Evolutionary conservation across 2,797 vertebrate genomes (phyloP).

Genomic region (Danionella dracula): DNA sequence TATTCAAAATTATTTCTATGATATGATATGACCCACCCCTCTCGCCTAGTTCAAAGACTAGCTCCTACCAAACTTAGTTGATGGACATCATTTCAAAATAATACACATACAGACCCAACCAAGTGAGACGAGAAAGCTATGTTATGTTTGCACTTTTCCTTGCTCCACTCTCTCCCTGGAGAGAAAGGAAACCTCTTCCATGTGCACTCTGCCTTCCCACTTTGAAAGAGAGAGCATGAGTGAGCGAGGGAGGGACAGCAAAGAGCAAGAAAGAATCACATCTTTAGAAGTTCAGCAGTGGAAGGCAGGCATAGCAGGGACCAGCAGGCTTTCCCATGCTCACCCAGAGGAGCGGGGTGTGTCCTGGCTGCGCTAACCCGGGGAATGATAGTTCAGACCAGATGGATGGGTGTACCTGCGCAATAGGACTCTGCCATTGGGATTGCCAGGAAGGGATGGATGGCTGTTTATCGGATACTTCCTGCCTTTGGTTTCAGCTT

Average conservation of each 20-base stretch:
- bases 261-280: background rate
- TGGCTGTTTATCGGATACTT: slow-evolving; percentile 67
- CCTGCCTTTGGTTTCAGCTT: slow-evolving; percentile 73
- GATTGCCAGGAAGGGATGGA: slow-evolving; percentile 65
- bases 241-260: slow-evolving; percentile 23
- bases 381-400: slow-evolving; percentile 54
- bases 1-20: too few relatives aligned
- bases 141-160: background rate
- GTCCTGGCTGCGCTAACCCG: slow-evolving; percentile 53
- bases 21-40: too few relatives aligned
- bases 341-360: slow-evolving; percentile 63
- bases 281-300: slow-evolving; percentile 4
- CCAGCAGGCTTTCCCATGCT: slow-evolving; percentile 63
- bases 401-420: slow-evolving; percentile 28
- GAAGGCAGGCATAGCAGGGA: background rate
- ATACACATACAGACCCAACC: too few relatives aligned
- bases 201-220: slow-evolving; percentile 53
- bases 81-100: too few relatives aligned
- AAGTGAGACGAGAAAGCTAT: too few relatives aligned
- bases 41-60: too few relatives aligned
- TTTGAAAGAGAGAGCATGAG: slow-evolving; percentile 42
- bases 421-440: slow-evolving; percentile 61
- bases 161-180: background rate
- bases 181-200: slow-evolving; percentile 67
- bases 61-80: too few relatives aligned